phyloP scores from a whole-genome alignment of 2,113 vertebrate species.

The Sigmodon hispidus region DNA sequence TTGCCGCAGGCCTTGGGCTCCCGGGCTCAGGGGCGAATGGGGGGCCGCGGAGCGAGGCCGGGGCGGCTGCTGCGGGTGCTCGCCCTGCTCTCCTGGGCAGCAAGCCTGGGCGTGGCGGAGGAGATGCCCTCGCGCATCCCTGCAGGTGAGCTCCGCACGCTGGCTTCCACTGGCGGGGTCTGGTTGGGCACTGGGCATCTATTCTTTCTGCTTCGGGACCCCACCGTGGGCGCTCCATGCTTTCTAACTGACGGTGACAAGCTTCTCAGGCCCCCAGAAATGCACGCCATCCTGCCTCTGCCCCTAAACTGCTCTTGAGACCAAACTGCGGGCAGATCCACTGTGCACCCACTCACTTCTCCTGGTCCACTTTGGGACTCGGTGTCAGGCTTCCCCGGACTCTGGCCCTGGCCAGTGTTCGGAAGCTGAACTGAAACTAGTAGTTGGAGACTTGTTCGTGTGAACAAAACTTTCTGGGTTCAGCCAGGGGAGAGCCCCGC shows the following conservation, averaged over 20 bases:
- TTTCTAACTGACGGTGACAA: conserved; percentile 62
- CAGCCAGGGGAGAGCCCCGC: conserved; percentile 30
- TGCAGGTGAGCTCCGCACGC: conserved; percentile 86
- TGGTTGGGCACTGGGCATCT: not conserved
- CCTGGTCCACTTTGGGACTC: not conserved
- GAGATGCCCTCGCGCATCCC: conserved; percentile 75
- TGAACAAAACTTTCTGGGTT: conserved; percentile 60
- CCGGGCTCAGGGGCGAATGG: conserved; percentile 57
- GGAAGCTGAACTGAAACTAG: not conserved
- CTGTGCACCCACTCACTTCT: not conserved
- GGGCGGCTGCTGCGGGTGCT: conserved; percentile 67
- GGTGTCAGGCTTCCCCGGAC: not conserved
- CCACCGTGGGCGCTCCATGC: conserved; percentile 27
- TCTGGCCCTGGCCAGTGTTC: conserved; percentile 35
- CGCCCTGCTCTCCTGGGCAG: conserved; percentile 36
- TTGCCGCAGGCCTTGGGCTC: conserved; percentile 25
- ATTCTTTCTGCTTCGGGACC: not conserved
- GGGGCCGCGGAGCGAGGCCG: conserved; percentile 70
- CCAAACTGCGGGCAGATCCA: not conserved
- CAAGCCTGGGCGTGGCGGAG: not conserved
- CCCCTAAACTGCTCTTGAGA: conserved; percentile 34
- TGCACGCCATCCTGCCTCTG: conserved; percentile 28
- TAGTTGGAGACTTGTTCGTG: conserved; percentile 34
- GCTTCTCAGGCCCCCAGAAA: conserved; percentile 54
- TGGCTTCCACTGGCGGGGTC: rapidly evolving